Evolutionary conservation across 2,888 invertebrate species (phyloP), one percentile per base, ranked within the genome.

Genomic region (Rotaria socialis): DNA sequence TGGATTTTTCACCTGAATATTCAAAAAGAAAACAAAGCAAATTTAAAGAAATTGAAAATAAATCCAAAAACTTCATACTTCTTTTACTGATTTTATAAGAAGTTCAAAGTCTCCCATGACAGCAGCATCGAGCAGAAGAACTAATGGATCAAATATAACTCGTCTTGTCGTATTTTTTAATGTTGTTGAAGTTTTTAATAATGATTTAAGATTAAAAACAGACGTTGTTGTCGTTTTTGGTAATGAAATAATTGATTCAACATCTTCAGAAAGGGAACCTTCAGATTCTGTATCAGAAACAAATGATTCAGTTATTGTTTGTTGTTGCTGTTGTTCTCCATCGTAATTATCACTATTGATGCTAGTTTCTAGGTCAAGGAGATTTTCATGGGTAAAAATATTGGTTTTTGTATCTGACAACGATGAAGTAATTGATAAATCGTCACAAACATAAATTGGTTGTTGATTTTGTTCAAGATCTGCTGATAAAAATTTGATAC

Each of bases 21-120:
- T 14, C 27, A 7, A 85, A 19, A 24, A 1, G 41, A 24, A 43
- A 56, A 85, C 14, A 24, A 43, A 56, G 50, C 2, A 35, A 47
- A 27, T 35, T 6, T 35, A 85, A 85, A 19, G 2, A 14, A 41
- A 27, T 56, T 56, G 2, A 11, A 43, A n/a, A 6, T 85, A 58
- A 60, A 8, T 50, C 8, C 5, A 1, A 67, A n/a, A 67, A 55
- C 4, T 11, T 67, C 24, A 8, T 7, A 93, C 92, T 90, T 92
- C 91, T 90, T 94, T 94, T 87, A 97, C 96, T 85, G 97, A 97
- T 92, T 96, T 95, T 92, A 94, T 95, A 67, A 99, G 98, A 88
- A 98, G 93, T 90, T 99, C 98, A 90, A 98, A 93, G 91, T 99
- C 98, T 75, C 99, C 99, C 92, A 99, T 98, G 88, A 99, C 93